Conservation (phyloP, 2,888 invertebrate species). For the Syritta pipiens region DNA sequence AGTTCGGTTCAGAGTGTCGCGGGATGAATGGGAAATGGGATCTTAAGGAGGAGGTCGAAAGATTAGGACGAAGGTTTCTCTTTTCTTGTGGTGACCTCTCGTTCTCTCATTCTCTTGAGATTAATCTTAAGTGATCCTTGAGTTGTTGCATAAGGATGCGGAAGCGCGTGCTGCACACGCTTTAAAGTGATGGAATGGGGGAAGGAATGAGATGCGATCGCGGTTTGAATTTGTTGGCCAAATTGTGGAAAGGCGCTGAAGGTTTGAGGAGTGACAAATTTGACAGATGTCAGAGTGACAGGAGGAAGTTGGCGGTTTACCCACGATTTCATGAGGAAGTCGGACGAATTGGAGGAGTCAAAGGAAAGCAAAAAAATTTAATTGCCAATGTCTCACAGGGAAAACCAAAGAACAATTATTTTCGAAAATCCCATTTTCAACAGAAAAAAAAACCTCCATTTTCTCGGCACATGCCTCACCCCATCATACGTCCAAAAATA, state of each 20-base stretch:
- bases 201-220: slow-evolving; percentile 20
- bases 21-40: slow-evolving; percentile 29
- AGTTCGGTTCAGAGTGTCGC: slow-evolving; percentile 45
- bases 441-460: too few relatives aligned
- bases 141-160: slow-evolving; percentile 35
- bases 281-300: too few relatives aligned
- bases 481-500: not conserved
- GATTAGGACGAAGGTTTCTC: slow-evolving; percentile 27
- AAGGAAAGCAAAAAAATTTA: too few relatives aligned
- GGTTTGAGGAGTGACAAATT: too few relatives aligned
- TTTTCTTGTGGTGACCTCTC: not conserved
- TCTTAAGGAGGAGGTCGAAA: slow-evolving; percentile 6
- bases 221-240: slow-evolving; percentile 39
- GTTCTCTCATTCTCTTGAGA: slow-evolving; percentile 1
- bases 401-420: too few relatives aligned
- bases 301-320: too few relatives aligned
- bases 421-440: too few relatives aligned
- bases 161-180: slow-evolving; percentile 64
- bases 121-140: slow-evolving; percentile 59
- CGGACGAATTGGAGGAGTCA: too few relatives aligned
- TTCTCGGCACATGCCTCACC: not conserved
- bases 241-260: too few relatives aligned
- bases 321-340: too few relatives aligned
- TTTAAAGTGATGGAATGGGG: slow-evolving; percentile 2
- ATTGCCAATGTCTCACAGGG: too few relatives aligned